Evolutionary conservation across 2,113 vertebrate species (phyloP).

Genomic region (Heterotis niloticus): DNA sequence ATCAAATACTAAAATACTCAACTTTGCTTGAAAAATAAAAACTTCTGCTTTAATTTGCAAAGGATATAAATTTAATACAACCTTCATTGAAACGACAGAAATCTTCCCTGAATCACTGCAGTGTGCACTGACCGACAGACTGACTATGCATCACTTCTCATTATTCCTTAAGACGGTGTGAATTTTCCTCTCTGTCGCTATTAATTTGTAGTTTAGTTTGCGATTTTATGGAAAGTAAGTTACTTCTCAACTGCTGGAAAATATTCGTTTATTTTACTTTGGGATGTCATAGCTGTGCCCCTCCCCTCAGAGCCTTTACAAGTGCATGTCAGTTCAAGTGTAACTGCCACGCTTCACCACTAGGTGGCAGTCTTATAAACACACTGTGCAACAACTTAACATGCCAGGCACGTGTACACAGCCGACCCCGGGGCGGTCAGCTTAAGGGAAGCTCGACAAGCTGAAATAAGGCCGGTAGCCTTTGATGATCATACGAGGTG

Average conservation of each 20-base stretch:
- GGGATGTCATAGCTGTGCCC: neutral
- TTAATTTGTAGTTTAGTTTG: no score
- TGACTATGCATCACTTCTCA: no score
- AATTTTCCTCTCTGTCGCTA: no score
- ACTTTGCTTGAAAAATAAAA: slow-evolving; percentile 29
- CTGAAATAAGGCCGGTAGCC: neutral
- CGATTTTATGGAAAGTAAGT: no score
- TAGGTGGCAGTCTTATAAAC: slow-evolving; percentile 1
- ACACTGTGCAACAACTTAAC: neutral
- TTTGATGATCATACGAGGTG: neutral
- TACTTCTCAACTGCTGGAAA: no score
- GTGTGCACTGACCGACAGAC: no score
- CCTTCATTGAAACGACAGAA: neutral
- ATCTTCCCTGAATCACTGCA: no score
- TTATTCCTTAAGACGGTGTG: no score
- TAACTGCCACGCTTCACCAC: neutral
- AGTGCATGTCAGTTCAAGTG: neutral
- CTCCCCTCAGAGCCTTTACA: neutral
- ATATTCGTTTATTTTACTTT: no score
- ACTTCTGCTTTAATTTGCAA: slow-evolving; percentile 46
- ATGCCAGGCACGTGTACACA: neutral
- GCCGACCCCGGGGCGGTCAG: no score
- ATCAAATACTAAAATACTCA: slow-evolving; percentile 39
- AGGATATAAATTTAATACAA: neutral
- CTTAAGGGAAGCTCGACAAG: neutral